Conservation (phyloP, 2,888 invertebrate species). For the Acanthosepion lycidas region DNA sequence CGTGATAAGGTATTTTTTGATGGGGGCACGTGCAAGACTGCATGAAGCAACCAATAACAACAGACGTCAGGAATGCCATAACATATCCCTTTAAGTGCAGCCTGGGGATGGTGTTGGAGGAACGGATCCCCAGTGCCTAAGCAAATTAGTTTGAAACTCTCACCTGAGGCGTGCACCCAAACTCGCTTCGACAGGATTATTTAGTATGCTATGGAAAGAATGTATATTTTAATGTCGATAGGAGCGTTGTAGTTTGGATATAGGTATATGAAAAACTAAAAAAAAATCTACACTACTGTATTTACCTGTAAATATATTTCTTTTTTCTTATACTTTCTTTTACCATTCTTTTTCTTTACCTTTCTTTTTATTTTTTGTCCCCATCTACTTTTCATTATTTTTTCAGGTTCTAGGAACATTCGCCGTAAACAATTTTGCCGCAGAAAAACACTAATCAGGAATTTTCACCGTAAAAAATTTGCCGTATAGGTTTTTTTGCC, state of each 20-base stretch:
- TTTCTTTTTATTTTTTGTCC: neutral
- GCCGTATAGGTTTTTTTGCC: too few relatives aligned
- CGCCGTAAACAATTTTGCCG: too few relatives aligned
- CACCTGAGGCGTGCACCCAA: neutral
- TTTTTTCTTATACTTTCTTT: neutral
- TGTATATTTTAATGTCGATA: neutral
- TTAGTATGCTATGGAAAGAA: neutral
- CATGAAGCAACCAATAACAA: neutral
- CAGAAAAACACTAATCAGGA: too few relatives aligned
- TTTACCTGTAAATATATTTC: neutral
- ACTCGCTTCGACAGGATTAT: slow-evolving; percentile 18
- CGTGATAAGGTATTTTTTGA: neutral
- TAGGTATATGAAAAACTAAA: neutral
- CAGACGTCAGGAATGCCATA: neutral
- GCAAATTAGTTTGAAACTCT: neutral
- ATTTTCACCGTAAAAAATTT: too few relatives aligned
- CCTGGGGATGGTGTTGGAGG: neutral
- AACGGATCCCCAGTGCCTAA: neutral
- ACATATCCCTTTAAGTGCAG: neutral
- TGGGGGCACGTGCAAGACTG: neutral
- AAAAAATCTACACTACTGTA: neutral
- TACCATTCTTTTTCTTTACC: neutral
- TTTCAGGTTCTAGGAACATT: neutral
- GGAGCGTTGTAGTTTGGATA: neutral
- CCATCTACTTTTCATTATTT: neutral